Evolutionary conservation across 2,888 invertebrate species (phyloP), one percentile per base, ranked within the genome.

Genomic region (Orthosia incerta): DNA sequence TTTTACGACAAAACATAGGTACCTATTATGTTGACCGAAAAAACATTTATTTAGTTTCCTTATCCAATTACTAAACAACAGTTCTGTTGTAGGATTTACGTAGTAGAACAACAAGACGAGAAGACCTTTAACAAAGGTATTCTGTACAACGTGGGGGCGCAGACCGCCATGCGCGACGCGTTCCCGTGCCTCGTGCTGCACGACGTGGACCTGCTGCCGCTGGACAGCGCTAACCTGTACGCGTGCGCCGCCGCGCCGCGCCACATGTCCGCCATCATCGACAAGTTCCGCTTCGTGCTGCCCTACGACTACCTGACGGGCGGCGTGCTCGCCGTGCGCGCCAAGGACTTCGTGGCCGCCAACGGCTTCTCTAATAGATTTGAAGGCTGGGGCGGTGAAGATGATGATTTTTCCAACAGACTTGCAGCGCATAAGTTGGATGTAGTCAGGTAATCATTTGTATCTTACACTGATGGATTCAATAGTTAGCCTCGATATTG

Each of bases 121-220:
- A 97, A 97, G 74, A 97, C 97, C 0, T 99, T 99, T 92, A 99
- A 99, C 94, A 97, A 99, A 83, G 99, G 98, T 0, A 97, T 98
- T 90, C 95, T 99, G 64, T 97, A 99, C 88, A 99, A 99, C 91
- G 97, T 98, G 75, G 99, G 99, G 0, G 98, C 98, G 3, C 95
- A 97, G 56, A 97, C 98, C 86, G 98, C 98, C 0, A 97, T 97
- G 9, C 97, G 97, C 76, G 97, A 97, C 76, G 97, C 97, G 74
- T 98, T 97, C 93, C 97, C 97, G 0, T 99, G 99, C 91, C 97
- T 99, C 69, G 97, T 99, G 74, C 97, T 99, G 83, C 99, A 99
- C 89, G 99, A 99, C 91, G 98, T 99, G 45, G 99, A 99, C 95
- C 94, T 99, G 69, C 96, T 99, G 85, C 99, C 99, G 0, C 94